Evolutionary conservation across 1,140 invertebrate genomes (phyloP).

Genomic region (Spodoptera litura): DNA sequence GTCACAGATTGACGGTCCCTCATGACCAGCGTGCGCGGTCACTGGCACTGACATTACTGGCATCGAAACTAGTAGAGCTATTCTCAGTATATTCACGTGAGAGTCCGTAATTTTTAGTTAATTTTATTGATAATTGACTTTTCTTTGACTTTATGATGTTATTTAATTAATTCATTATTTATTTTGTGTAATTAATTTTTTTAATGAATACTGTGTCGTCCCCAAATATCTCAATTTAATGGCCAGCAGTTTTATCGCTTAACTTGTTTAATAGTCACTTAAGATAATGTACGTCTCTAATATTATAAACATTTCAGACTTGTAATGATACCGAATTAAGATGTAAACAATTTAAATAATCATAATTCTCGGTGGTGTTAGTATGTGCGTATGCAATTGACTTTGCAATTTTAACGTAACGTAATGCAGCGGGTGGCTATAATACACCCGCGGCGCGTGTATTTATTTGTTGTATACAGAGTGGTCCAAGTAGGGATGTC

Average conservation of each 20-base stretch:
- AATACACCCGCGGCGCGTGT: constrained; percentile 29
- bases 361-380: constrained; percentile 40
- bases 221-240: constrained; percentile 51
- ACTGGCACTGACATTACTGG: too few species aligned
- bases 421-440: constrained; percentile 25
- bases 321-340: constrained; percentile 49
- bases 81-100: too few species aligned
- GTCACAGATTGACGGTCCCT: too few species aligned
- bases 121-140: too few species aligned
- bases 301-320: constrained; percentile 57
- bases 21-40: too few species aligned
- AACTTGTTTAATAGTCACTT: constrained; percentile 58
- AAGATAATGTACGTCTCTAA: constrained; percentile 57
- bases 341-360: constrained; percentile 44
- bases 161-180: constrained; percentile 43
- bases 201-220: constrained; percentile 49
- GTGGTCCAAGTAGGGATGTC: too few species aligned
- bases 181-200: constrained; percentile 46
- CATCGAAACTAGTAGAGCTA: too few species aligned
- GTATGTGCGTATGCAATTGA: constrained; percentile 35
- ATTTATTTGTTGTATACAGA: constrained; percentile 57
- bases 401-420: constrained; percentile 19
- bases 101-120: too few species aligned
- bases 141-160: too few species aligned
- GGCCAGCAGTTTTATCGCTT: constrained; percentile 62